Percentiles rank a stretch among this genome's conserved stretches.
These are phyloP conservation scores for Chitala chitala DNA, from an alignment of 2,113 vertebrate genomes.

Conservation along the genomic window DNA sequence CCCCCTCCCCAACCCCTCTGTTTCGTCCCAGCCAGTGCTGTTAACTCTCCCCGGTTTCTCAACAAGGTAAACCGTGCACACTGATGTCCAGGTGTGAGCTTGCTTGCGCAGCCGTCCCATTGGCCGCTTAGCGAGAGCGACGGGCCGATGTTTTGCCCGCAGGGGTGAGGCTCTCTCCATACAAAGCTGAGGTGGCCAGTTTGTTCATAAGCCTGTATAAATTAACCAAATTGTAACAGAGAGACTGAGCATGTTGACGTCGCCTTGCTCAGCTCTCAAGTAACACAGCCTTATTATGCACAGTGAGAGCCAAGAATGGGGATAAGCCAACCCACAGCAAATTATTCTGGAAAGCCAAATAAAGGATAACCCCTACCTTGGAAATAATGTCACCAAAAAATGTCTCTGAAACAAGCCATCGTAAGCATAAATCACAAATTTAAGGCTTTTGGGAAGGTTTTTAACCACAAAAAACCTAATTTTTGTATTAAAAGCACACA, in stretches of 20 bases:
- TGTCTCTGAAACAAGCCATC: too few relatives aligned
- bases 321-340: background rate
- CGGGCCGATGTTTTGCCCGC: too few relatives aligned
- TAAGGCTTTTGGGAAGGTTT: background rate
- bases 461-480: constrained; percentile 3
- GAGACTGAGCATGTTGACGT: background rate
- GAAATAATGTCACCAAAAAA: too few relatives aligned
- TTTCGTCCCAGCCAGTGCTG: too few relatives aligned
- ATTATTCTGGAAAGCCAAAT: background rate
- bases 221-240: background rate
- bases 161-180: too few relatives aligned
- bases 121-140: too few relatives aligned
- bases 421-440: background rate
- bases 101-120: too few relatives aligned
- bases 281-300: background rate
- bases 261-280: background rate
- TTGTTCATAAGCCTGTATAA: background rate
- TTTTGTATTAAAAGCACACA: background rate
- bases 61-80: too few relatives aligned
- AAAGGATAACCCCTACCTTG: too few relatives aligned
- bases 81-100: too few relatives aligned
- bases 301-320: background rate
- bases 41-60: too few relatives aligned
- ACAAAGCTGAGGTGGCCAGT: background rate
- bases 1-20: too few relatives aligned